These are phyloP conservation scores for Sphyrna mokarran DNA, from an alignment of 2,113 vertebrate genomes.

Conservation along the genomic window DNA sequence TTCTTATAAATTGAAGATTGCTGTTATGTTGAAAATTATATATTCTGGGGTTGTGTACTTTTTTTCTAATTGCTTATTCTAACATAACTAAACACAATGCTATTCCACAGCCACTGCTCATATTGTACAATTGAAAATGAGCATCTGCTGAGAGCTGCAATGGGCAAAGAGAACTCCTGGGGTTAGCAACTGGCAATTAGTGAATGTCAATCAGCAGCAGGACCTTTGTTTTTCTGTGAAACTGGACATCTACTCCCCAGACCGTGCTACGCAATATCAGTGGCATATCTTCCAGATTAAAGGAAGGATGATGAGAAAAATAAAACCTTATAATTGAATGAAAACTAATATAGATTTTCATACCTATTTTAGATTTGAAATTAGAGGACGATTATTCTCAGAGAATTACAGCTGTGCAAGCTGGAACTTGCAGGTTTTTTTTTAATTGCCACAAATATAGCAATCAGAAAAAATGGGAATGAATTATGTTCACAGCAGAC, in stretches of 20 bases:
- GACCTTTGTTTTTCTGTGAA: neutral
- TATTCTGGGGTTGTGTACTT: neutral
- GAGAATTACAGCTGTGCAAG: neutral
- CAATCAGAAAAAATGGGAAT: neutral
- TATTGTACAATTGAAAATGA: neutral
- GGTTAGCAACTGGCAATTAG: slow-evolving; percentile 16
- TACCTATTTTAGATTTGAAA: neutral
- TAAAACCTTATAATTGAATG: neutral
- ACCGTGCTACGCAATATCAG: neutral
- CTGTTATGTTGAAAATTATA: neutral
- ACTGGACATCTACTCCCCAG: neutral
- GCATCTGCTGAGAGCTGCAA: neutral
- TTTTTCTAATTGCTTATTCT: neutral
- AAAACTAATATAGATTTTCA: neutral
- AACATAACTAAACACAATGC: neutral
- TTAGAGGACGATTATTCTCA: neutral
- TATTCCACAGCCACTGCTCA: neutral
- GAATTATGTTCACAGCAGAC: neutral
- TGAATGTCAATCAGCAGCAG: neutral
- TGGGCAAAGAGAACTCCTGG: neutral
- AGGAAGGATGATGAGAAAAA: neutral
- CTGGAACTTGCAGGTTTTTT: neutral
- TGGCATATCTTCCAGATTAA: neutral
- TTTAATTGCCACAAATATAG: neutral
- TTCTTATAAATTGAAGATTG: neutral